Evolutionary conservation across 2,797 vertebrate species (phyloP), one percentile per base, ranked within the genome.

Genomic region (Hipposideros larvatus): DNA sequence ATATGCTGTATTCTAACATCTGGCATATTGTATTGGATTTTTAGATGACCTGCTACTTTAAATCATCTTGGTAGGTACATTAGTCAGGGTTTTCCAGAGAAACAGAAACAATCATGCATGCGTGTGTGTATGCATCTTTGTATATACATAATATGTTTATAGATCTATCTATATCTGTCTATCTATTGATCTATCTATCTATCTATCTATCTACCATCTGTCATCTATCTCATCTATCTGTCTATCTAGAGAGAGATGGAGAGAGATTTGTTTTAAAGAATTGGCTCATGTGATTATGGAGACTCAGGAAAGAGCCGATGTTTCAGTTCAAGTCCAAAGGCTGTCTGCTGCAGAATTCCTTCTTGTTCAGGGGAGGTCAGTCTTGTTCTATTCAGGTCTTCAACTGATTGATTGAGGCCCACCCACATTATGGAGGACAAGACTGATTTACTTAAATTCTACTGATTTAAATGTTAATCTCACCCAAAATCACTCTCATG

Each of bases 241-340:
- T 51, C 48, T 51, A 51, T 51, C 48, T 51, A 15, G 48, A 51
- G 48, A 51, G 48, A 48, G 46, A 48, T 13, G 7, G 46, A 59
- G 43, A 82, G 59, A 78, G 9, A 75, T 46, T 94, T 94, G 83
- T 75, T 74, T 83, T 68, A 75, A 89, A 71, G 59, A 94, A 66
- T 15, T 66, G 48, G 48, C 51, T 89, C 10, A 14, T 21, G 22
- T 1, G 41, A 65, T 83, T 41, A 37, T 48, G 11, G 51, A 84
- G 53, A 77, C 51, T 11, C n/a, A 59, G 41, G n/a, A 59, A 59
- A 68, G 21, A 89, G n/a, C 48, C 70, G 21, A 15, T 59, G 18
- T 75, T 83, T n/a, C n/a, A 59, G 51, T 48, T 84, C 41, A 24
- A 89, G 31, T 48, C 11, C 34, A 43, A 84, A 48, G 73, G 18